Percentiles rank a stretch among this genome's conserved stretches.
Evolutionary conservation across 2,797 vertebrate genomes (phyloP).

Genomic region (Karalla daura): DNA sequence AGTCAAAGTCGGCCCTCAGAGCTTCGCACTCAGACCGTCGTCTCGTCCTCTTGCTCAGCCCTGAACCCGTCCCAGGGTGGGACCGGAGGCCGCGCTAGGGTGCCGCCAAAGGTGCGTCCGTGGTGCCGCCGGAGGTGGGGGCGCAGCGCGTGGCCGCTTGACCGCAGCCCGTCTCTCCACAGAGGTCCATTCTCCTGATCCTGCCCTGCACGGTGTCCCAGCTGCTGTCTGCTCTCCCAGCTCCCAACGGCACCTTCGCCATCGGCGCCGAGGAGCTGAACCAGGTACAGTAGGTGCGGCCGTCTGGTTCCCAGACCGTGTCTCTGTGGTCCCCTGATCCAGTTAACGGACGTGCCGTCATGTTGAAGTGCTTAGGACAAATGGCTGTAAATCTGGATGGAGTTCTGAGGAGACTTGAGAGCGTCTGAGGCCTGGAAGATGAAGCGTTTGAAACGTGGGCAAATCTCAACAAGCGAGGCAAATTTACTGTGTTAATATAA

Average conservation of each 20-base stretch:
- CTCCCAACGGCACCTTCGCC: constrained; percentile 23
- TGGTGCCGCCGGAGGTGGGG: not conserved
- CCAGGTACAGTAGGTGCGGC: constrained; percentile 57
- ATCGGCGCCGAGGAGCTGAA: constrained; percentile 51
- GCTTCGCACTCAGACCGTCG: not conserved
- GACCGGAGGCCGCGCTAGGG: not conserved
- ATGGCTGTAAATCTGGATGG: too few relatives aligned
- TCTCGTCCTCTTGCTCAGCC: not conserved
- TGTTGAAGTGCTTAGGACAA: too few relatives aligned
- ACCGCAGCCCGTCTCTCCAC: constrained; percentile 7
- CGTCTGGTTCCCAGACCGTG: too few relatives aligned
- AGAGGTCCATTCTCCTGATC: constrained; percentile 45
- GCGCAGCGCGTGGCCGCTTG: not conserved
- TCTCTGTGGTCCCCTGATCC: too few relatives aligned
- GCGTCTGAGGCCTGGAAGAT: too few relatives aligned
- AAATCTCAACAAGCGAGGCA: too few relatives aligned
- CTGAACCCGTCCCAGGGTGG: not conserved
- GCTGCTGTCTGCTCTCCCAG: constrained; percentile 60
- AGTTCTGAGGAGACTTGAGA: too few relatives aligned
- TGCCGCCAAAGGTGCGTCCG: constrained; percentile 29
- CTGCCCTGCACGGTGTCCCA: constrained; percentile 76
- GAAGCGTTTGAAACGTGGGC: too few relatives aligned
- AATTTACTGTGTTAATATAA: too few relatives aligned
- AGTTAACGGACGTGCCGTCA: too few relatives aligned
- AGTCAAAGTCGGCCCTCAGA: not conserved